A percentile compares a stretch with the other conserved stretches of the same genome.
Conservation (phyloP, 1,140 invertebrate genomes). For the Oreohelix idahoensis region DNA sequence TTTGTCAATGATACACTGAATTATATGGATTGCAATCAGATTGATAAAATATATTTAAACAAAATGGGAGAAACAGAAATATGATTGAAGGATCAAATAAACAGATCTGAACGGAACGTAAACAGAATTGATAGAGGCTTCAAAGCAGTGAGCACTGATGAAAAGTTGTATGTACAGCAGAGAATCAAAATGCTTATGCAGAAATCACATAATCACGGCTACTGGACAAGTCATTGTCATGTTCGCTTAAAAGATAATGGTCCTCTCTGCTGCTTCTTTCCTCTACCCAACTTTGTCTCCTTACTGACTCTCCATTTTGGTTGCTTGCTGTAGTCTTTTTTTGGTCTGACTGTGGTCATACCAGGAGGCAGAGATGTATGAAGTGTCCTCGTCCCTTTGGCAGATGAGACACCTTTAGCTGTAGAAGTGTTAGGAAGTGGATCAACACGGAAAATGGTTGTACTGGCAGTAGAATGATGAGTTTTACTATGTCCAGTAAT, state of each 20-base stretch:
- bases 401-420: not conserved
- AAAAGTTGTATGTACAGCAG: too few relatives aligned
- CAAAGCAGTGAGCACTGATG: too few relatives aligned
- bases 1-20: too few relatives aligned
- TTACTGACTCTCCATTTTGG: constrained; percentile 9
- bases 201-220: too few relatives aligned
- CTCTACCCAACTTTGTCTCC: not conserved
- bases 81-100: too few relatives aligned
- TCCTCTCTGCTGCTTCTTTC: not conserved
- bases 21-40: too few relatives aligned
- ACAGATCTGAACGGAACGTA: too few relatives aligned
- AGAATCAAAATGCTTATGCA: too few relatives aligned
- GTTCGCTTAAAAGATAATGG: constrained; percentile 9
- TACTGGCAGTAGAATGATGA: not conserved
- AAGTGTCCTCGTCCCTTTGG: not conserved
- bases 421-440: not conserved
- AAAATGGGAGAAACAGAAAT: too few relatives aligned
- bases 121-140: too few relatives aligned
- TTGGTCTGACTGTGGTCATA: not conserved
- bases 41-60: too few relatives aligned
- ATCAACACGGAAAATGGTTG: constrained; percentile 14
- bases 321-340: not conserved
- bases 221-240: not conserved
- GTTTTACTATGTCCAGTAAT: not conserved
- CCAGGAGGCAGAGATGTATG: constrained; percentile 10